Conservation (phyloP, 2,888 invertebrate species). For the Leucoma salicis region DNA sequence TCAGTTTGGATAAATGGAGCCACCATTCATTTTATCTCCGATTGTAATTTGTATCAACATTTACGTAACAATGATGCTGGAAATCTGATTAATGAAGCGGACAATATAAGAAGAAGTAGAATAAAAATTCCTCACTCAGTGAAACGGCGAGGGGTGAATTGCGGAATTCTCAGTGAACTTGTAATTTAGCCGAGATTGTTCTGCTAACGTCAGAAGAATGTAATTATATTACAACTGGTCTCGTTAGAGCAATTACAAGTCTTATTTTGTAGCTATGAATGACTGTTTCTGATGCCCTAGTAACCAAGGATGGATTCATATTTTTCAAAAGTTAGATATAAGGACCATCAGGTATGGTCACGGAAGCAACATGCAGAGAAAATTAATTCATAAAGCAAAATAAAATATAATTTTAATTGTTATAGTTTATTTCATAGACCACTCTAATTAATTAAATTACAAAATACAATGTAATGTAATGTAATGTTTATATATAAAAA, state of each 20-base stretch:
- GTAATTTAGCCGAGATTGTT: constrained; percentile 69
- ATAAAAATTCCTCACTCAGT: constrained; percentile 21
- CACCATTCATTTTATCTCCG: background rate
- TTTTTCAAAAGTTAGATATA: too few species aligned
- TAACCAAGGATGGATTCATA: too few species aligned
- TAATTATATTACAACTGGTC: constrained; percentile 66
- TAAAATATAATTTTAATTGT: too few species aligned
- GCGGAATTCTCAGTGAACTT: constrained; percentile 50
- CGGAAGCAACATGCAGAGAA: too few species aligned
- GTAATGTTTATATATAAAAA: too few species aligned
- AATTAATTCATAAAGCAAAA: too few species aligned
- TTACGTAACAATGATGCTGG: background rate
- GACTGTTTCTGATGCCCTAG: constrained; percentile 39
- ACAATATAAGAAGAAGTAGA: background rate
- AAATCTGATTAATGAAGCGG: background rate
- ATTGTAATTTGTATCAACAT: background rate
- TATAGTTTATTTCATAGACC: too few species aligned
- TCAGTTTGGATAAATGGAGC: background rate
- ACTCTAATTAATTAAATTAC: too few species aligned
- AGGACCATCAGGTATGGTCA: too few species aligned
- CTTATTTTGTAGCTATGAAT: too few species aligned
- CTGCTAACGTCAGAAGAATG: constrained; percentile 63
- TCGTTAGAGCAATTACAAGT: constrained; percentile 47
- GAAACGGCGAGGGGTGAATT: constrained; percentile 24
- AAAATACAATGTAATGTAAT: too few species aligned